phyloP scores from a whole-genome alignment of 2,888 invertebrate species.

The Agonopterix subpropinquella region DNA sequence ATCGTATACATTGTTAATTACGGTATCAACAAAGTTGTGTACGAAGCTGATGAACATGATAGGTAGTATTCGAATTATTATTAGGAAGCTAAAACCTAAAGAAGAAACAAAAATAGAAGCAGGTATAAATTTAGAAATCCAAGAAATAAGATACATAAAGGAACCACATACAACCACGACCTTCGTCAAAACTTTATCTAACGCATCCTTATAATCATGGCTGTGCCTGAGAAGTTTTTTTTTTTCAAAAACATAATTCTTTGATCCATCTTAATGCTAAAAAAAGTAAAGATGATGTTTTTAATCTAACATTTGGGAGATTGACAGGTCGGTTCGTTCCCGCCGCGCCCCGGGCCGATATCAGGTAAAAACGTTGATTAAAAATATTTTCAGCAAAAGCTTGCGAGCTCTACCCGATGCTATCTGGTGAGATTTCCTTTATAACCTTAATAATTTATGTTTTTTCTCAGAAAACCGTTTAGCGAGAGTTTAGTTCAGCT shows the following conservation, averaged over 20 bases:
- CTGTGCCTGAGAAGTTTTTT: conserved; percentile 31
- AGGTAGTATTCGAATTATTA: neutral
- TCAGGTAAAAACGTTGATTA: conserved; percentile 73
- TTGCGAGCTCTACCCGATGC: conserved; percentile 25
- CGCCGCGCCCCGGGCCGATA: conserved; percentile 41
- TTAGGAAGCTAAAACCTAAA: neutral
- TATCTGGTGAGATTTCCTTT: conserved; percentile 34
- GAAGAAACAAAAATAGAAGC: neutral
- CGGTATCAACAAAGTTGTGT: conserved; percentile 29
- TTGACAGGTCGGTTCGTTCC: conserved; percentile 69
- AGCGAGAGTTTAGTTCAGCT: too few relatives aligned
- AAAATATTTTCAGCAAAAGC: conserved; percentile 70
- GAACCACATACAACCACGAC: conserved; percentile 47
- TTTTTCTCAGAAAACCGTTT: neutral
- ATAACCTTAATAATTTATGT: conserved; percentile 19
- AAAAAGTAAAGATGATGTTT: conserved; percentile 68
- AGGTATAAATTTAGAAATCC: too few relatives aligned
- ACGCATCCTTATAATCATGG: conserved; percentile 65
- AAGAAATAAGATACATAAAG: conserved; percentile 7
- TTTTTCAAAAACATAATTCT: conserved; percentile 51
- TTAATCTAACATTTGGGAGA: conserved; percentile 73
- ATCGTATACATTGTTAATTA: conserved; percentile 42
- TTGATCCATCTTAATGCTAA: conserved; percentile 66
- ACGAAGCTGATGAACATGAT: neutral
- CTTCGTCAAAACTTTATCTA: conserved; percentile 73